Evolutionary conservation across 1,140 invertebrate species (phyloP), one percentile per base, ranked within the genome.

Genomic region (Ips nitidus): DNA sequence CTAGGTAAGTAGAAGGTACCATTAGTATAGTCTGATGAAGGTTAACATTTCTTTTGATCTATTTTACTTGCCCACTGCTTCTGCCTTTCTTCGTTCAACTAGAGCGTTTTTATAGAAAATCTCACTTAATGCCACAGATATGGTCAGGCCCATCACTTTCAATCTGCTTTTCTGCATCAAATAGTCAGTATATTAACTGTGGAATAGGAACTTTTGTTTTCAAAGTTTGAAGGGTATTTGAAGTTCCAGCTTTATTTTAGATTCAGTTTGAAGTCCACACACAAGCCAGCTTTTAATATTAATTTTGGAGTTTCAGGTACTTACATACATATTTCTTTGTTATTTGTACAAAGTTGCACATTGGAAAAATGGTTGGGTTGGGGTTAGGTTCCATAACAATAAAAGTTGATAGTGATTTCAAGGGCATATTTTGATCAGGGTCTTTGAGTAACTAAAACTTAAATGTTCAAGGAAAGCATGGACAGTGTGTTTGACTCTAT

Each of bases 1-100:
- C 2, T 50, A 55, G 52, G 52, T 55, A 55, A 55, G 52, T n/a
- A 55, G 52, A 55, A 55, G 52, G 52, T 55, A 55, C 52, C 52
- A 55, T 55, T 55, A 7, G 5, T 22, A 5, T 55, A 55, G 52
- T 55, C n/a, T 38, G 52, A 55, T 55, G 52, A 55, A 55, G 52
- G 52, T 55, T 55, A 55, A 55, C 6, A 55, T 55, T 55, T 55
- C 52, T 55, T 55, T 55, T 50, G 45, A 50, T 50, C 45, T 50
- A 50, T 50, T 50, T 50, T 50, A 22, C 45, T 50, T 50, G 45
- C 22, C 22, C 6, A 50, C 45, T 50, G 45, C 45, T 50, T 50
- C 45, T 50, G 45, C 45, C 45, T 50, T 50, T 55, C 37, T 55
- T 55, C 37, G 22, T 22, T 55, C 8, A 55, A 55, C n/a, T 36